Evolutionary conservation across 2,797 vertebrate species (phyloP).

Genomic region (Centropyge bicolor): DNA sequence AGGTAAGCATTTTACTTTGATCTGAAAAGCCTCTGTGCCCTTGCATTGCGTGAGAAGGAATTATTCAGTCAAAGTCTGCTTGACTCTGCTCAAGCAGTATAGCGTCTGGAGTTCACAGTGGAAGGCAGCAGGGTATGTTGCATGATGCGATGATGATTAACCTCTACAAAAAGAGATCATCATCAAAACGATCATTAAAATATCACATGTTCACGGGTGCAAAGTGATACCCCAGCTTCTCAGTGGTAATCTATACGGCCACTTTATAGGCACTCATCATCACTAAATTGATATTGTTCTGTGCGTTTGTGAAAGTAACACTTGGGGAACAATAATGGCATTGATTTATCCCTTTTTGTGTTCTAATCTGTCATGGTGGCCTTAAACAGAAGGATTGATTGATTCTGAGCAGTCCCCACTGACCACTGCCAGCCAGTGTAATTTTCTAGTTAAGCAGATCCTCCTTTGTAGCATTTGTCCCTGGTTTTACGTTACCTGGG

Average conservation of each 20-base stretch:
- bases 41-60: slow-evolving; percentile 58
- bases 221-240: slow-evolving; percentile 40
- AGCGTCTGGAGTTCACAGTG: slow-evolving; percentile 6
- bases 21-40: slow-evolving; percentile 68
- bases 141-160: slow-evolving; percentile 26
- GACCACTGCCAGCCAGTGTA: slow-evolving; percentile 82
- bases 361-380: slow-evolving; percentile 82
- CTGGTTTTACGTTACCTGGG: slow-evolving; percentile 87
- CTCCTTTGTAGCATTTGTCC: slow-evolving; percentile 90
- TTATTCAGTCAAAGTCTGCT: slow-evolving; percentile 43
- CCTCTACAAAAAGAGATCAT: neutral
- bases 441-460: slow-evolving; percentile 87
- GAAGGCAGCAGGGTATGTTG: neutral
- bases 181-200: slow-evolving; percentile 28
- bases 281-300: slow-evolving; percentile 82
- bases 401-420: slow-evolving; percentile 85
- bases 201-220: slow-evolving; percentile 27
- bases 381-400: slow-evolving; percentile 85
- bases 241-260: slow-evolving; percentile 84
- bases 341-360: slow-evolving; percentile 92
- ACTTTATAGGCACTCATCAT: slow-evolving; percentile 89
- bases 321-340: slow-evolving; percentile 89
- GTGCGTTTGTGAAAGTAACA: slow-evolving; percentile 87
- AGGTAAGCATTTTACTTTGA: slow-evolving; percentile 74
- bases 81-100: slow-evolving; percentile 26